Evolutionary conservation across 2,888 invertebrate species (phyloP), one percentile per base, ranked within the genome.

Genomic region (Lasioglossum vierecki): DNA sequence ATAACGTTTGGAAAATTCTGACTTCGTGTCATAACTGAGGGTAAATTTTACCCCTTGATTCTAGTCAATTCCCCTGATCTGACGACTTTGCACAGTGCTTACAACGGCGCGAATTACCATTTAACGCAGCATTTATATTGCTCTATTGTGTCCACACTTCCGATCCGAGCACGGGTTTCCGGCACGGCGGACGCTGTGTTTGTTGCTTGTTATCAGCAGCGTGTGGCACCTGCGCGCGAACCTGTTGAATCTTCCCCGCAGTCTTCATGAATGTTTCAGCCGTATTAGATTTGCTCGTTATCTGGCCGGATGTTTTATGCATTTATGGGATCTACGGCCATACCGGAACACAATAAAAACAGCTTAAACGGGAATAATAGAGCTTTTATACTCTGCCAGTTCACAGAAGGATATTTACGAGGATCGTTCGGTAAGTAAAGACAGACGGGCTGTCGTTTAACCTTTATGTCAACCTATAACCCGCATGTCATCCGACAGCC

Each of bases 241-340:
- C 39, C 39, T 68, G 68, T 68, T 68, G 68, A 68, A 68, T 68
- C 39, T 39, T 39, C 68, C 9, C 22, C 53, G 53, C 53, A n/a
- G 35, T 39, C 39, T 68, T 39, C 68, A 39, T 39, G 68, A 68
- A 68, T 68, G 68, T 68, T 68, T 68, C 68, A 39, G 39, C 39
- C 39, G 39, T 41, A 39, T 68, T 68, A 22, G 68, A 39, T 39
- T 35, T 39, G 22, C 68, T 68, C 68, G 39, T 68, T 39, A 68
- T 68, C 68, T 41, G 39, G 2, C 66, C 35, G 66, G 30, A 66
- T 66, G 66, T 66, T 66, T 66, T 35, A 66, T 66, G 66, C 66
- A 66, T 66, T 35, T 30, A 30, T 30, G 66, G 66, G 18, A 35
- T 35, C 66, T 35, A 35, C 26, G 60, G 13, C 30, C 60, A 5